Evolutionary conservation across 2,888 invertebrate genomes (phyloP), one percentile per base, ranked within the genome.

Genomic region (Drosophila paranaensis): DNA sequence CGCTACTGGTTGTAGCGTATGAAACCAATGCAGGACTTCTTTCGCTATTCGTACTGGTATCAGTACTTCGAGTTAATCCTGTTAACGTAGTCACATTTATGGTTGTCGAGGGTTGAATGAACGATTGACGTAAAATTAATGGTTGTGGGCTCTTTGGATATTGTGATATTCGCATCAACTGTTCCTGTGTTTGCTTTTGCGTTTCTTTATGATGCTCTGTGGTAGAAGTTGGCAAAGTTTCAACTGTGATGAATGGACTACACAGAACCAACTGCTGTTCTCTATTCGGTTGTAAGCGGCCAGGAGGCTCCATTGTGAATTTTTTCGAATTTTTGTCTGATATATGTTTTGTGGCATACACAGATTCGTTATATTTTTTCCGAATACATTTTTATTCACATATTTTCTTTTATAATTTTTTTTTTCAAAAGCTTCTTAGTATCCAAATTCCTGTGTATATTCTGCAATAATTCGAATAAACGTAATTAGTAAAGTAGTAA

Each of bases 251-350:
- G 35, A 43, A 30, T 39, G 54, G 30, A 53, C 67, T 82, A 54
- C 89, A 87, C 53, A 90, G 68, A 78, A 89, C 82, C 79, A 91
- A 78, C 77, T 91, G 90, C 75, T 88, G 82, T 80, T 92, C 91
- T 90, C 89, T 91, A 75, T 92, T 91, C 80, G 91, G 91, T 81
- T 91, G 91, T 71, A 90, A 67, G 58, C 88, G 90, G 82, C 91
- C 90, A 82, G 91, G 88, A 77, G 92, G 91, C 91, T 93, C 93
- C 93, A 93, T 93, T 89, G 88, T 92, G n/a, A 3, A 14, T 27
- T 42, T 16, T 42, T 13, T 88, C 89, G 78, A 77, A 20, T 11
- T 9, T 33, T 2, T 33, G 9, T 33, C 2, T 2, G 6, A 33
- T 11, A 42, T 6, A 20, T 20, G n/a, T 33, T 11, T 16, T 8